Evolutionary conservation across 2,797 vertebrate species (phyloP), one percentile per base, ranked within the genome.

Genomic region (Loriculus beryllinus): DNA sequence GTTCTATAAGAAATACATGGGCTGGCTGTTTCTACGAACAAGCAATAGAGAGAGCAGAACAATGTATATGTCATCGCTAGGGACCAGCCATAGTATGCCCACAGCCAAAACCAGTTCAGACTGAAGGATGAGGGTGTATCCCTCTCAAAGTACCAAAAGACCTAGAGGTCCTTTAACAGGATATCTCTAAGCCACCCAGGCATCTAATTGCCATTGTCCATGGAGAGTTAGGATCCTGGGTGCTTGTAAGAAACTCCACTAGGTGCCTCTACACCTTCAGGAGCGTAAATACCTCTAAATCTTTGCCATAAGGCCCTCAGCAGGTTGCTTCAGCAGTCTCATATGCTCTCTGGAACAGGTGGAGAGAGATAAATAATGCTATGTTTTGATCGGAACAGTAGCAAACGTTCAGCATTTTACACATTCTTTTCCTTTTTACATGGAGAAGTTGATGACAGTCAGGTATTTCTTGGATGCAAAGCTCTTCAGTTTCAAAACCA

Each of bases 221-320:
- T 0, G 0, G 63, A 70, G 14, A 52, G 6, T 40, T 76, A 65
- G 37, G 56, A 82, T 72, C 14, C 68, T 35, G 33, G 16, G 11
- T 35, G 31, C 42, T 95, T 77, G 80, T 64, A 25, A 74, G 70
- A 35, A 87, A 72, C 39, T 82, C 60, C 20, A 28, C 7, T 51
- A 88, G 78, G 22, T 82, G 56, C 45, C 31, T 80, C 86, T 88
- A 49, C 25, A 59, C 68, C 76, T 88, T 96, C 71, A 85, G 51
- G n/a, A 89, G 68, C 78, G 68, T 85, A 95, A 94, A 85, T 56
- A 87, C 33, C 48, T 77, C 54, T 56, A n/a, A 76, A 86, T 65
- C 62, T 18, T 79, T 91, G 74, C 82, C 87, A 68, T 62, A 92
- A 92, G 64, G 75, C 29, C 43, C 75, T 70, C 92, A 93, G 83